Evolutionary conservation across 2,888 invertebrate genomes (phyloP), one percentile per base, ranked within the genome.

Genomic region (Cylloceria caligata): DNA sequence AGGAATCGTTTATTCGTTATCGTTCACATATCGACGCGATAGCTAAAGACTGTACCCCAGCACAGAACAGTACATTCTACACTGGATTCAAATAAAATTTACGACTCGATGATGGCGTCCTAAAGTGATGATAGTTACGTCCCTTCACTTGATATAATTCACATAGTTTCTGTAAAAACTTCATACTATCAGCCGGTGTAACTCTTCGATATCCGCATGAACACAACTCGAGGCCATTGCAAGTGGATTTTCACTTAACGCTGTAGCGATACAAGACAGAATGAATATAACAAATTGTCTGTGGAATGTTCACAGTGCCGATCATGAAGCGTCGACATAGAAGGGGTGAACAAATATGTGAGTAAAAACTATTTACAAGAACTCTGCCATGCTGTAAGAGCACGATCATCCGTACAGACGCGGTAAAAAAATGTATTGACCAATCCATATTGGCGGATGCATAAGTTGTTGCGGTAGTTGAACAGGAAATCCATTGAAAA

Each of bases 361-460:
- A 68, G 21, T 55, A 67, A 57, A 36, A 42, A 73, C 60, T 81
- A 81, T 81, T 74, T 81, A 81, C 81, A 81, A 55, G 72, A 73
- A 82, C 52, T 68, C 47, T 64, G 64, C 78, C 60, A 74, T 65
- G 64, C 73, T 65, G 68, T 69, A 73, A 52, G 68, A 69, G 64
- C 39, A 34, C 64, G 24, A 65, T 64, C 27, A 27, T 49, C 49
- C 49, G 57, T 52, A 19, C 68, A 68, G 68, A 55, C 30, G 21
- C 67, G 45, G 76, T 67, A 36, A 45, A 36, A 65, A 72, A 64
- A 42, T 45, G 34, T 78, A 9, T 45, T 7, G 73, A 47, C 68
- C 67, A 67, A 55, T 67, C 45, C 57, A 62, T 72, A 27, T 73
- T 68, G 49, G 13, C 76, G 68, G 24, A 34, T 49, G 39, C 13